These are phyloP conservation scores for Galerucella nymphaeae DNA, from an alignment of 2,888 invertebrate species.

Conservation along the genomic window DNA sequence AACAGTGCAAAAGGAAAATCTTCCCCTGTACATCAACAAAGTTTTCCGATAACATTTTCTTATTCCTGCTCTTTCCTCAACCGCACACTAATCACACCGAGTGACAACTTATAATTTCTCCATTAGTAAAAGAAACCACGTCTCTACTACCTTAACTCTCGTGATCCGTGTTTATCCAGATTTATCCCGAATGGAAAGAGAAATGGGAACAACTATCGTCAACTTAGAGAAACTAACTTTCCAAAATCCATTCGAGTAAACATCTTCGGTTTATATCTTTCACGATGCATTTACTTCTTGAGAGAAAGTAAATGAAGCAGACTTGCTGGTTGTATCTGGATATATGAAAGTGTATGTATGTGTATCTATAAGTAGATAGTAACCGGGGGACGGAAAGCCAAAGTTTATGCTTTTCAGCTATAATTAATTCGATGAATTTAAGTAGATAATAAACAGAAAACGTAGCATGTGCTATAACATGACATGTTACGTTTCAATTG, in stretches of 20 bases:
- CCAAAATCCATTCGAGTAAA: constrained; percentile 63
- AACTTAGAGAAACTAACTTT: constrained; percentile 60
- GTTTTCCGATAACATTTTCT: not conserved
- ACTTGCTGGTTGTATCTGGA: constrained; percentile 49
- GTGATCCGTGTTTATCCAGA: constrained; percentile 47
- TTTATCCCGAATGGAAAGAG: constrained; percentile 34
- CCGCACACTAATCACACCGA: constrained; percentile 9
- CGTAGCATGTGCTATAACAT: not conserved
- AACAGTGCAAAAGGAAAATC: no score
- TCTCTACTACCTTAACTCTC: constrained; percentile 42
- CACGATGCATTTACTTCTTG: constrained; percentile 62
- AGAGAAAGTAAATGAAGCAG: constrained; percentile 60
- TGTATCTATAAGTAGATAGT: constrained; percentile 16
- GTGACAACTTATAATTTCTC: constrained; percentile 51
- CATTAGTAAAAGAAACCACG: constrained; percentile 52
- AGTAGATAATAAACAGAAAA: not conserved
- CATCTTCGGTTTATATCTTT: constrained; percentile 63
- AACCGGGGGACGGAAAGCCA: constrained; percentile 1
- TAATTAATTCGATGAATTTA: not conserved
- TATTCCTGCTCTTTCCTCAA: not conserved
- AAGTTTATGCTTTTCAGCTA: constrained; percentile 7
- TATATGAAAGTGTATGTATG: constrained; percentile 17
- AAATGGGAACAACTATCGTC: constrained; percentile 50
- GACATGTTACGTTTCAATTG: no score
- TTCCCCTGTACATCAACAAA: no score